A percentile compares a stretch with the other conserved stretches of the same genome.
These are phyloP conservation scores for Falco peregrinus DNA, from an alignment of 2,797 vertebrate genomes.

Conservation along the genomic window DNA sequence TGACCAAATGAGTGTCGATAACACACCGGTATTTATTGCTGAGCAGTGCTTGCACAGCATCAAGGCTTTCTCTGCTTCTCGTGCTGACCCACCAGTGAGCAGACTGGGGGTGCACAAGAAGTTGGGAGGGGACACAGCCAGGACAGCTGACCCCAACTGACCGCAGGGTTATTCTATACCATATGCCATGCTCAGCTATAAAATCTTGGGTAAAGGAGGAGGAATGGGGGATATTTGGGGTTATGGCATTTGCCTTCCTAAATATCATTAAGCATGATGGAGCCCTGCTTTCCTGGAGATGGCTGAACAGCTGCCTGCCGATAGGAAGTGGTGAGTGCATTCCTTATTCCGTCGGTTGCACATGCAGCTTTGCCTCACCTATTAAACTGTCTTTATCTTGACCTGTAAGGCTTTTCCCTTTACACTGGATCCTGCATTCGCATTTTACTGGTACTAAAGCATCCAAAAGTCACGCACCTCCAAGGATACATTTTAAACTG, in stretches of 20 bases:
- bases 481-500: neutral
- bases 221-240: neutral
- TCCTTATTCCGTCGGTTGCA: neutral
- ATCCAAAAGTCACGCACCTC: rapidly evolving
- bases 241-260: neutral
- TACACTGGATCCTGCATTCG: neutral
- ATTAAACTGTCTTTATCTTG: neutral
- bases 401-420: neutral
- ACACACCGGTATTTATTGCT: neutral
- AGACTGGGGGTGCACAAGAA: too few species aligned
- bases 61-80: neutral
- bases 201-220: neutral
- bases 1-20: neutral
- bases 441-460: neutral
- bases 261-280: rapidly evolving
- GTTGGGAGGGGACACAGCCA: too few species aligned
- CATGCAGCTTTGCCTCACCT: neutral
- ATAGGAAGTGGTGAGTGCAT: neutral
- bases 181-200: neutral
- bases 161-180: neutral
- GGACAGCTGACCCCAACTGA: neutral
- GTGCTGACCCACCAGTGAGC: rapidly evolving
- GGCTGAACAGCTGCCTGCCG: neutral
- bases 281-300: neutral
- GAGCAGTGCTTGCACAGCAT: neutral